Evolutionary conservation across 1,140 invertebrate genomes (phyloP).

Genomic region (Trinorchestia longiramus): DNA sequence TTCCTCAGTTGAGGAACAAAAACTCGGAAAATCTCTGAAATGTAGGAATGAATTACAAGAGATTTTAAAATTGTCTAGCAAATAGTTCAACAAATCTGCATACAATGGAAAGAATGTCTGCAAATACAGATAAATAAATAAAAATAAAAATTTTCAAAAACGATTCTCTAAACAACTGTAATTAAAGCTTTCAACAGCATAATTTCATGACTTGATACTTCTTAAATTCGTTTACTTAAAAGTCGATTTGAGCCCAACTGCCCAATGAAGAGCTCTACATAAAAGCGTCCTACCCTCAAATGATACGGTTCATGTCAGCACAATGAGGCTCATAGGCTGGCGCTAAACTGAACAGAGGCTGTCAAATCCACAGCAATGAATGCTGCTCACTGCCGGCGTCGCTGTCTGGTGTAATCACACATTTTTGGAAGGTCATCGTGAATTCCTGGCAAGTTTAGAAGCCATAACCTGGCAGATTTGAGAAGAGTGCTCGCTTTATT

Average conservation of each 20-base stretch:
- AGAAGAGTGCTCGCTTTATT: constrained; percentile 34
- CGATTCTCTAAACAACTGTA: too few relatives aligned
- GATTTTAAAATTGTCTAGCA: not conserved
- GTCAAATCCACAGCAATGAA: not conserved
- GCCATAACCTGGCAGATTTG: constrained; percentile 44
- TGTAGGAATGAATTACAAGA: not conserved
- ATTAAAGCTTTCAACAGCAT: not conserved
- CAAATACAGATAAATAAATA: not conserved
- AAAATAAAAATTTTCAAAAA: not conserved
- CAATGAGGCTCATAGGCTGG: not conserved
- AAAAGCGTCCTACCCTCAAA: not conserved
- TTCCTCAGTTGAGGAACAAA: not conserved
- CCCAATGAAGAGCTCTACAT: not conserved
- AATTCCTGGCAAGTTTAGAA: constrained; percentile 40
- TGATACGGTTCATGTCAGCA: not conserved
- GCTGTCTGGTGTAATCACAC: not conserved
- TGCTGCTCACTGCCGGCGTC: not conserved
- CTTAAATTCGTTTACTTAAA: too few relatives aligned
- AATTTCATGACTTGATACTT: not conserved
- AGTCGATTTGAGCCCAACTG: too few relatives aligned
- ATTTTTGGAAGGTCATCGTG: constrained; percentile 14
- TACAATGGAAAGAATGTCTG: not conserved
- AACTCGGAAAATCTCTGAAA: not conserved
- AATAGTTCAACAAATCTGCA: not conserved
- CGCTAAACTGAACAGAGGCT: not conserved